Base-by-base conservation (phyloP, 2,797 vertebrate species). In the Onychomys torridus region DNA sequence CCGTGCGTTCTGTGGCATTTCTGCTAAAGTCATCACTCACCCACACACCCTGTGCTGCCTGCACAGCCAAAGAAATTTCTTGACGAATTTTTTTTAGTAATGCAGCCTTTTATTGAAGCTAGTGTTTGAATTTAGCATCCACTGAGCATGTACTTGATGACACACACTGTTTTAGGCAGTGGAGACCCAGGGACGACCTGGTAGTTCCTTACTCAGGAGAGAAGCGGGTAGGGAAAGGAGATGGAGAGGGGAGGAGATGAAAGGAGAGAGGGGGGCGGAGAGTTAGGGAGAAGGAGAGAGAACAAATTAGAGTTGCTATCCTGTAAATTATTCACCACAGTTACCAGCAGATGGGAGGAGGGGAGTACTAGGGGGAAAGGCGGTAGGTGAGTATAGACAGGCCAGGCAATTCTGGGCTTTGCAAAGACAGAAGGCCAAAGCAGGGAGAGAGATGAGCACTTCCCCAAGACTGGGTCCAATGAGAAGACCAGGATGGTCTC, bases 1-100 rank as follows among this genome's bases (percentile, higher is more conserved):
- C 95, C 14, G 0, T 40, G 77, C 0, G 0, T 93, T 82, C 94
- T 37, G 14, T 89, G 96, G 77, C 96, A 93, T 97, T 95, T 98
- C 94, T 96, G 92, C 96, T 96, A 87, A 95, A 93, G 81, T 92
- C 97, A 93, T 96, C 91, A 10, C 88, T 97, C 97, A 94, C 96
- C 92, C 95, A 96, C 91, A 69, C 90, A 84, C 73, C 63, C 79
- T 43, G 65, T n/a, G 92, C 77, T 95, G 91, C 95, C 91, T 55
- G 69, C 93, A 91, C 65, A 90, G 94, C 82, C 59, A 63, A 91
- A 91, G 93, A 94, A 73, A 94, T 93, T 89, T 87, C 91, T 79
- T 46, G 43, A 71, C 23, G 82, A 79, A 65, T 90, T 77, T 94
- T 79, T 46, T 63, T 82, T 65, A 63, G 52, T 6, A 82, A 83